Evolutionary conservation across 2,888 invertebrate genomes (phyloP), one percentile per base, ranked within the genome.

Genomic region (Loripinus fragilis): DNA sequence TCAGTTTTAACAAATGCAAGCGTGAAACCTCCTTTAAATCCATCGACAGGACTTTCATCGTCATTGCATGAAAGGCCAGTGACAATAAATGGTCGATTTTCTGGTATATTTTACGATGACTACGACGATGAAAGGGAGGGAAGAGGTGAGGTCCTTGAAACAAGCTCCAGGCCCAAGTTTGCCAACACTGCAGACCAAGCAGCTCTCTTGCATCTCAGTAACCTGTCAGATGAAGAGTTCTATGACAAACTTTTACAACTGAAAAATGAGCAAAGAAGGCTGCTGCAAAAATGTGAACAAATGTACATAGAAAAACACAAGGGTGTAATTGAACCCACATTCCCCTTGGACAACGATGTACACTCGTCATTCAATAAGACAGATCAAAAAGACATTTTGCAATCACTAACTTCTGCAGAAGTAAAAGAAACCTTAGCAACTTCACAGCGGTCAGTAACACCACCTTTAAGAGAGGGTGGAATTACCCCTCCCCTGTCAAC

Each of bases 211-310:
- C 86, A 91, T 42, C 80, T 91, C 25, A 80, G 85, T 64, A 85
- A 87, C 45, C 73, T 92, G 35, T 85, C 88, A 8, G 91, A 91
- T 74, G 92, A 90, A 25, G 90, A 91, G 74, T 93, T 93, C 81
- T 93, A 92, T 81, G 81, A 87, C 23, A 90, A 88, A 78, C 83
- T 93, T 7, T 72, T 87, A 23, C 81, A 91, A 48, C 83, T 93
- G 15, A 93, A 92, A 82, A 86, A 87, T 45, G 91, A 92, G 75
- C 92, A 93, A 72, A 89, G 89, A 74, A 92, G 91, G 83, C 91
- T 91, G 17, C 71, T 93, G 33, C 79, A 89, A 60, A 85, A 90
- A 72, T 92, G 91, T 86, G 92, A 92, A 76, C 86, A 86, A 71
- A 76, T 93, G 5, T 93, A 93, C 76, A 83, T 88, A 48, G 87